phyloP scores from a whole-genome alignment of 2,888 invertebrate genomes.

The Nebria brevicollis region DNA sequence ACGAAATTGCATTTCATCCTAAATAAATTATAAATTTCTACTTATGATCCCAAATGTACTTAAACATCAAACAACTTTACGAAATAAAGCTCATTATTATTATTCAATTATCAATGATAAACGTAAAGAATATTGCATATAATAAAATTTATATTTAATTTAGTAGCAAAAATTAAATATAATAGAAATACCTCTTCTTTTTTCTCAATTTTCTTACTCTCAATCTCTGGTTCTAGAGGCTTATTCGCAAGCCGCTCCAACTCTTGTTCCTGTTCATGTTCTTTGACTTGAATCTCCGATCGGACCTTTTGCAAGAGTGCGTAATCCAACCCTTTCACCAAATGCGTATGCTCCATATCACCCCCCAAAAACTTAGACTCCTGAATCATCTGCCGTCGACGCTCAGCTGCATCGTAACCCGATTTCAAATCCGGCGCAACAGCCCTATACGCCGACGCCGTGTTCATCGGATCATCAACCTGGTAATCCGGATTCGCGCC shows the following conservation, averaged over 20 bases:
- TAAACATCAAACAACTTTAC: too few relatives aligned
- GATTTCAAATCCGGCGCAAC: conserved; percentile 97
- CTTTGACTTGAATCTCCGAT: conserved; percentile 86
- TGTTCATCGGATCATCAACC: conserved; percentile 84
- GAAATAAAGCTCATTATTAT: too few relatives aligned
- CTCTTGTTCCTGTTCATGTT: conserved; percentile 84
- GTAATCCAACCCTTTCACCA: conserved; percentile 95
- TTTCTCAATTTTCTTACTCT: conserved; percentile 63
- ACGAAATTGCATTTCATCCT: conserved; percentile 84
- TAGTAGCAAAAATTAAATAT: neutral
- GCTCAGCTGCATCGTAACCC: conserved; percentile 93
- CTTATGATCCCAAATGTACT: neutral
- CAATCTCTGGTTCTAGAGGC: conserved; percentile 61
- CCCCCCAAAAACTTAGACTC: conserved; percentile 99
- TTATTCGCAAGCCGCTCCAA: conserved; percentile 78
- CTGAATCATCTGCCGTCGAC: conserved; percentile 93
- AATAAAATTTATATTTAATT: too few relatives aligned
- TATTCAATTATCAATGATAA: too few relatives aligned
- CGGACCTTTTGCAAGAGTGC: conserved; percentile 92
- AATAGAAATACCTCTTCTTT: conserved; percentile 62
- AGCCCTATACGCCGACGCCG: conserved; percentile 78
- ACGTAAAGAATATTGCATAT: too few relatives aligned
- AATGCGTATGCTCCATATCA: conserved; percentile 99
- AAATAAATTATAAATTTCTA: conserved; percentile 52
- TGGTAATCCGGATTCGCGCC: conserved; percentile 84